Conservation (phyloP, 2,113 vertebrate species). For the Oophaga pumilio region DNA sequence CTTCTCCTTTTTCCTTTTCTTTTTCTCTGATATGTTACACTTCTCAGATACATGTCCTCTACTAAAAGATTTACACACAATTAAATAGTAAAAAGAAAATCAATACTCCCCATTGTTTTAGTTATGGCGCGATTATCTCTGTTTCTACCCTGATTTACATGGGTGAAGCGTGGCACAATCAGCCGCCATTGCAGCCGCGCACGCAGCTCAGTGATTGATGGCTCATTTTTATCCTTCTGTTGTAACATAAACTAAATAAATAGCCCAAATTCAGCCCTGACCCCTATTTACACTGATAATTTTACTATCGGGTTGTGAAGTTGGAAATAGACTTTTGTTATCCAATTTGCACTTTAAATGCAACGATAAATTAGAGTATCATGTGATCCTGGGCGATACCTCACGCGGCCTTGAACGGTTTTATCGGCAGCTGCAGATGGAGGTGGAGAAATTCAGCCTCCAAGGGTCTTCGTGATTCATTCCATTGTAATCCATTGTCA, state of each 20-base stretch:
- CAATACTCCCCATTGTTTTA: not conserved
- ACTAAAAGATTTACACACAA: not conserved
- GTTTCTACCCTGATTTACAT: not conserved
- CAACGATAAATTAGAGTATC: conserved; percentile 28
- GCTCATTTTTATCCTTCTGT: not conserved
- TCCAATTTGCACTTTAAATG: conserved; percentile 38
- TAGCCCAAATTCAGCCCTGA: conserved; percentile 11
- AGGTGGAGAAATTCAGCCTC: conserved; percentile 34
- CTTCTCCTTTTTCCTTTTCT: not conserved
- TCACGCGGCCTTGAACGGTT: conserved; percentile 1
- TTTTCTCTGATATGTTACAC: not conserved
- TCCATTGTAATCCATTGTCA: conserved; percentile 32
- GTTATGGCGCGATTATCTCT: not conserved
- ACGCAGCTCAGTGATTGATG: not conserved
- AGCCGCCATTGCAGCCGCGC: not conserved
- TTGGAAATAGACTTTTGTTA: conserved; percentile 10
- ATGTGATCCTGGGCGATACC: not conserved
- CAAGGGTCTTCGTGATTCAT: conserved; percentile 32
- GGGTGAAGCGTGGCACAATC: not conserved
- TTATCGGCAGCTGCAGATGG: conserved; percentile 47
- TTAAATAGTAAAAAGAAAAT: not conserved
- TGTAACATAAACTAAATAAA: conserved; percentile 34
- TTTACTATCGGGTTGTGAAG: not conserved
- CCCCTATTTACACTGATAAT: conserved; percentile 36
- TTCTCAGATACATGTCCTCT: not conserved